Base-by-base conservation (phyloP, 2,888 invertebrate genomes). In the Glyphotaelius pellucidus region DNA sequence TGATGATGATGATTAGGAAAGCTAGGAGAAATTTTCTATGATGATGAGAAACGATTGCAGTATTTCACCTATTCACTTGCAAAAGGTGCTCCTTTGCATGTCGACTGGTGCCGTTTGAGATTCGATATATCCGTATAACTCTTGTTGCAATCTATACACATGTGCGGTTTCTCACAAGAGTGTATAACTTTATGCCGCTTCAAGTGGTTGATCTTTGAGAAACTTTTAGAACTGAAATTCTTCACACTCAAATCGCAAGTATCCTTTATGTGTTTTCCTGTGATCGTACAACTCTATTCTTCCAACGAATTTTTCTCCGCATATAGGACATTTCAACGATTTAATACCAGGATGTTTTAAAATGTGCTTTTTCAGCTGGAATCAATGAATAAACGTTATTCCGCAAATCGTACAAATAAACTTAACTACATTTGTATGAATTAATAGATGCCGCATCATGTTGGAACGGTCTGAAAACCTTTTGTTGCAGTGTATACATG, bases 91-190 rank as follows among this genome's bases (percentile, higher is more conserved):
- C 35, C 52, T 12, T 52, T 79, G n/a, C 89, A 52, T 3, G 42
- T 11, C 3, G 89, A 67, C 11, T 30, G 25, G 38, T 42, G 35
- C 7, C 83, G 83, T 35, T 35, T 83, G 3, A 83, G 83, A 35
- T 83, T 83, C 83, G 83, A 83, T 25, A 83, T 25, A 83, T 83
- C 83, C 15, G 83, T 35, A 25, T 35, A 83, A 32, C 83, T 35
- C 35, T 35, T 83, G 31, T 35, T 83, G 31, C 83, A 83, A 15
- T 83, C 35, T 83, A 12, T n/a, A 35, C 83, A 83, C 35, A 83
- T 9, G 83, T 83, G 35, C 83, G 83, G 83, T 35, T 83, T 83
- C 31, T 83, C 83, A 9, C 83, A 32, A 30, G 83, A 35, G 83
- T 83, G 83, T 19, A 83, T 83, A 9, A 83, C 19, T 83, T 83